phyloP scores from a whole-genome alignment of 2,797 vertebrate species.

The Rhinichthys osculus region DNA sequence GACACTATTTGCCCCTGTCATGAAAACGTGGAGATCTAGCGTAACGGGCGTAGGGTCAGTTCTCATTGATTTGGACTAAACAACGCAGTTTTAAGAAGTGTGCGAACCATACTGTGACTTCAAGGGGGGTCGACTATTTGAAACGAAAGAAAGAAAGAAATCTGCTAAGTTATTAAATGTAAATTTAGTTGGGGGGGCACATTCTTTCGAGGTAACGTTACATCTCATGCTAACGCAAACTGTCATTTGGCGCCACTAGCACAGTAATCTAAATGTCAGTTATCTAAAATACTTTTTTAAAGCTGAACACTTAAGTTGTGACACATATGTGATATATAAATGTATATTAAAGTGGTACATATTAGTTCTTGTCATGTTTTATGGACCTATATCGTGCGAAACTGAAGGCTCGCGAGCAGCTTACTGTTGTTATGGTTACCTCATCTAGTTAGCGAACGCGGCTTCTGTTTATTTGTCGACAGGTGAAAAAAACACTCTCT shows the following conservation, averaged over 20 bases:
- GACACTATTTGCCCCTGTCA: slow-evolving; percentile 25
- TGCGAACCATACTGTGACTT: neutral
- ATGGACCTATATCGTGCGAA: neutral
- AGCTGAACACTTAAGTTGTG: neutral
- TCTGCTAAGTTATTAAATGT: neutral
- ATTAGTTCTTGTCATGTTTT: neutral
- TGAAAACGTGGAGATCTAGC: slow-evolving; percentile 50
- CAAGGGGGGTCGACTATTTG: neutral
- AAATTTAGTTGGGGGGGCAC: neutral
- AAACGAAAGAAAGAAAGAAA: neutral
- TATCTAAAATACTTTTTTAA: neutral
- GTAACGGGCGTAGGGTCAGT: slow-evolving; percentile 48
- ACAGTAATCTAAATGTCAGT: neutral
- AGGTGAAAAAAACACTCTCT: neutral
- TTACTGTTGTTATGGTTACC: slow-evolving; percentile 26
- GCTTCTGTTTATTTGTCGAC: neutral
- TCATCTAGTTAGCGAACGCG: neutral
- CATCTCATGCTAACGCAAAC: neutral
- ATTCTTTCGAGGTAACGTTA: neutral
- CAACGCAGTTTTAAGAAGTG: neutral
- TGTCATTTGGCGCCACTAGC: neutral
- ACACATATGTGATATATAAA: neutral
- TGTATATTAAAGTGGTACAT: neutral
- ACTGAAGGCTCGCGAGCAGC: neutral
- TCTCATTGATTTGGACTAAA: slow-evolving; percentile 24